A percentile compares a stretch with the other conserved stretches of the same genome.
Evolutionary conservation across 1,140 invertebrate genomes (phyloP).

Genomic region (Chionoecetes opilio): DNA sequence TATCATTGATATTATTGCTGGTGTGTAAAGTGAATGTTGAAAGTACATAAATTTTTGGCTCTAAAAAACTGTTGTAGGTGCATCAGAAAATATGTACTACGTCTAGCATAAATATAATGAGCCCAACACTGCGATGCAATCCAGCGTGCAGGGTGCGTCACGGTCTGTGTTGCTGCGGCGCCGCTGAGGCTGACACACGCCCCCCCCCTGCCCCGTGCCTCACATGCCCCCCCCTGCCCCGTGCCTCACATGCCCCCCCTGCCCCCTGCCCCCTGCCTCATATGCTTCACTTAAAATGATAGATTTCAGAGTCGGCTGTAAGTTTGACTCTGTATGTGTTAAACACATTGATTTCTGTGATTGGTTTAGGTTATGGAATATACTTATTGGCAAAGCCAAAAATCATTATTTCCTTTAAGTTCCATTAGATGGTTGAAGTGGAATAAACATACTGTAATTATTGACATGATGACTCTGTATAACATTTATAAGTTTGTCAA

Average conservation of each 20-base stretch:
- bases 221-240: background rate
- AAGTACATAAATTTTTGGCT: too few species aligned
- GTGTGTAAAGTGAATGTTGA: too few species aligned
- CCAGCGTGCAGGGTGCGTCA: too few species aligned
- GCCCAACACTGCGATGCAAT: too few species aligned
- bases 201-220: slow-evolving; percentile 4
- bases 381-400: slow-evolving; percentile 71
- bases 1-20: too few species aligned
- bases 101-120: too few species aligned
- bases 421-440: slow-evolving; percentile 33
- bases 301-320: slow-evolving; percentile 62
- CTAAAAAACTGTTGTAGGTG: too few species aligned
- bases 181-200: background rate
- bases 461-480: background rate
- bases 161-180: too few species aligned
- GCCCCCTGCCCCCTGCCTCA: slow-evolving; percentile 38
- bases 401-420: slow-evolving; percentile 44
- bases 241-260: slow-evolving; percentile 41
- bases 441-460: too few species aligned
- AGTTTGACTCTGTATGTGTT: slow-evolving; percentile 73
- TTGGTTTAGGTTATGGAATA: slow-evolving; percentile 72
- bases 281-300: slow-evolving; percentile 57
- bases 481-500: background rate
- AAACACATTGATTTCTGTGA: slow-evolving; percentile 78
- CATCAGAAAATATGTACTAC: too few species aligned